Percentiles rank a stretch among this genome's conserved stretches.
These are phyloP conservation scores for Clarias macrocephalus DNA, from an alignment of 2,113 vertebrate species.

Conservation along the genomic window DNA sequence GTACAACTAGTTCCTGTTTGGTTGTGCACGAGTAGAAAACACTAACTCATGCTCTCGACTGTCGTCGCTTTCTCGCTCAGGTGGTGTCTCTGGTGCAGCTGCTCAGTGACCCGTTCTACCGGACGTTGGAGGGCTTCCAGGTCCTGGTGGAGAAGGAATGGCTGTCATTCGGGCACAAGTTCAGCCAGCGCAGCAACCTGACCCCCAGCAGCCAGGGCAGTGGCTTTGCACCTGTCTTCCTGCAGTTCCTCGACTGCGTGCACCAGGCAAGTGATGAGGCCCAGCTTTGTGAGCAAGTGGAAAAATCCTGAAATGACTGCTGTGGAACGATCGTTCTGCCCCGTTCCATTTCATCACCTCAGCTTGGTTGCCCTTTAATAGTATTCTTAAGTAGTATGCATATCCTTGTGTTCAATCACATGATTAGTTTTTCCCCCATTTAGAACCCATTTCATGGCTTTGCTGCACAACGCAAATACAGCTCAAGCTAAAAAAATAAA, in stretches of 20 bases:
- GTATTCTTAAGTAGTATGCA: background rate
- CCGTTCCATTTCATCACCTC: no score
- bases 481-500: background rate
- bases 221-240: constrained; percentile 90
- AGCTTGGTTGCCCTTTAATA: background rate
- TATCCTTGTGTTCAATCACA: background rate
- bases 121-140: constrained; percentile 93
- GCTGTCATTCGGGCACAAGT: constrained; percentile 97
- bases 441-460: background rate
- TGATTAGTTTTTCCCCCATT: background rate
- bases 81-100: constrained; percentile 91
- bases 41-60: background rate
- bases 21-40: background rate
- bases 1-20: background rate
- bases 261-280: constrained; percentile 89
- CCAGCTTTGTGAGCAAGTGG: background rate
- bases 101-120: constrained; percentile 94
- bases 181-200: constrained; percentile 90
- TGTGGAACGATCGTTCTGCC: background rate
- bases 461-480: background rate
- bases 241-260: constrained; percentile 96
- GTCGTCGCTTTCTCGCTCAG: constrained; percentile 64
- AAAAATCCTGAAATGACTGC: background rate
- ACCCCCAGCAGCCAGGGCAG: constrained; percentile 89
- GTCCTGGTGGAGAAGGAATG: constrained; percentile 96